Evolutionary conservation across 35 echinoderm and acorn worm species (phyloP), one percentile per base, ranked within the genome.

Genomic region (Eucidaris tribuloides): DNA sequence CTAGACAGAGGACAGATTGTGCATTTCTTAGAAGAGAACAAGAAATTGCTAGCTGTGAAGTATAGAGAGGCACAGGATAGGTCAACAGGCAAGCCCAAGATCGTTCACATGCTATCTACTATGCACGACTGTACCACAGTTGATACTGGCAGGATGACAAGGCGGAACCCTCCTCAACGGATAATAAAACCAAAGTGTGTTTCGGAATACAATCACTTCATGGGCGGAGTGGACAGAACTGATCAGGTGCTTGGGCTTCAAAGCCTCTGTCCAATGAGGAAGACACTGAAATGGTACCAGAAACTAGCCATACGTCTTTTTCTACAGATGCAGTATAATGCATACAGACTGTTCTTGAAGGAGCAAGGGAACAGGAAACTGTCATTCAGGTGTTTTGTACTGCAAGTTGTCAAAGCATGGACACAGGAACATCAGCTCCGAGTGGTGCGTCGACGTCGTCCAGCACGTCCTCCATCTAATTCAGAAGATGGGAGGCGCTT

Each of bases 271-370:
- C 42, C 36, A n/a, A 57, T 28, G 32, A 42, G 37, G 22, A 32
- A 57, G 22, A 80, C 24, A 36, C 42, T 57, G 43, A 80, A 80
- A 45, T 80, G 78, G 78, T 57, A 27, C 36, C 36, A 45, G 45
- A 80, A 80, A 45, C 43, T 49, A 57, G 78, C 78, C 20, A 15
- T 80, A 7, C 78, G 48, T 34, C 48, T 80, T 57, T 22, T 80
- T 52, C 36, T 80, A 46, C 78, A 57, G 68, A 76, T 76, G 68
- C 68, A 31, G 15, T 36, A 31, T 36, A 76, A 76, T 42, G 68
- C 68, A 30, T 36, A 76, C 17, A 76, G 36, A 76, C 68, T 76
- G 22, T 76, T 36, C 68, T 19, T 31, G 34, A 76, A 76, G 9
- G 68, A 31, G 7, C 22, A 76, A 31, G 68, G 23, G 7, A 33